phyloP scores from a whole-genome alignment of 2,888 invertebrate genomes.

The Eulithis prunata region DNA sequence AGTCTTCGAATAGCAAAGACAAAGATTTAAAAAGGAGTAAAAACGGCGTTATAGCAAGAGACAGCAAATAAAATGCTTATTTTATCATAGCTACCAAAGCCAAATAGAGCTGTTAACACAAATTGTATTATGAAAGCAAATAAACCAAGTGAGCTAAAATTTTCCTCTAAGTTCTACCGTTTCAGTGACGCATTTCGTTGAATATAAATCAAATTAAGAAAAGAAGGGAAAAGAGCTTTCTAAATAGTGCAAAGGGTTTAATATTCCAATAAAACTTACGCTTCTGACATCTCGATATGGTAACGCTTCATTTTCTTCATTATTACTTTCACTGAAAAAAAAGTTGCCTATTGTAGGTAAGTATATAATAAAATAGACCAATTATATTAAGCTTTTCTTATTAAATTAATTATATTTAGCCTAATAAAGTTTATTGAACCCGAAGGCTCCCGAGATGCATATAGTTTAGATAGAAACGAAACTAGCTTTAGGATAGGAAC shows the following conservation, averaged over 20 bases:
- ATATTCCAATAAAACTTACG: constrained; percentile 86
- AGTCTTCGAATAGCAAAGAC: constrained; percentile 5
- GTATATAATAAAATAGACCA: too few relatives aligned
- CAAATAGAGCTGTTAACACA: constrained; percentile 26
- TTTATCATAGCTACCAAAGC: constrained; percentile 15
- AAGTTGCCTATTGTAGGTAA: not conserved
- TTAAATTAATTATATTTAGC: too few relatives aligned
- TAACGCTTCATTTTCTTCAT: constrained; percentile 94
- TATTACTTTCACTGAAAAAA: constrained; percentile 92
- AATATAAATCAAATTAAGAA: constrained; percentile 7
- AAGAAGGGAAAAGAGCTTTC: constrained; percentile 1
- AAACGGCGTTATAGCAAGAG: constrained; percentile 13
- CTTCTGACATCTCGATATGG: constrained; percentile 92
- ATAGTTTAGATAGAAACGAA: too few relatives aligned
- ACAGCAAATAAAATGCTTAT: constrained; percentile 17
- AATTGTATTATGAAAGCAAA: constrained; percentile 16
- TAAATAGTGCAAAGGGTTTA: constrained; percentile 2
- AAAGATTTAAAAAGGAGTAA: constrained; percentile 5
- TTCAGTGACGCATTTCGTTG: constrained; percentile 2
- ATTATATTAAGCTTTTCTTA: too few relatives aligned
- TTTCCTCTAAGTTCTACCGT: constrained; percentile 1
- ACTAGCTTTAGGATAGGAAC: too few relatives aligned
- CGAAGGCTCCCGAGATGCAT: too few relatives aligned
- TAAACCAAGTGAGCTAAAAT: constrained; percentile 1
- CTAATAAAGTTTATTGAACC: too few relatives aligned